phyloP scores from a whole-genome alignment of 1,140 invertebrate species.

The Heliconius congener region DNA sequence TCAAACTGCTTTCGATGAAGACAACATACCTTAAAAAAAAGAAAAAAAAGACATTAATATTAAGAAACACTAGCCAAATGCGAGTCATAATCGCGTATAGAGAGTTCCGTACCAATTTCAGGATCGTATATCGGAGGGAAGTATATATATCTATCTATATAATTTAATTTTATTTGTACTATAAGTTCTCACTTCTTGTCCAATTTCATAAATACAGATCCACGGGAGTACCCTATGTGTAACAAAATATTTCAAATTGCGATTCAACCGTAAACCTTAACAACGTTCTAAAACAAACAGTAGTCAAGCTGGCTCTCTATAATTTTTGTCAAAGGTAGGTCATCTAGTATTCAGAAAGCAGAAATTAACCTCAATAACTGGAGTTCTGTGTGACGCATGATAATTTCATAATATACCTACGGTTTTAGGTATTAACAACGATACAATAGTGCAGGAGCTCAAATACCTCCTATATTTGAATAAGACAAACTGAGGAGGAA shows the following conservation, averaged over 20 bases:
- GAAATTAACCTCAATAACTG: slow-evolving; percentile 34
- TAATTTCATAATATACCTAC: slow-evolving; percentile 18
- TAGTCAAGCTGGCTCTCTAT: neutral
- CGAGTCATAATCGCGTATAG: too few relatives aligned
- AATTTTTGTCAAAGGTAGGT: slow-evolving; percentile 29
- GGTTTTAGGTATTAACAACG: neutral
- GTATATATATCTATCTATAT: too few relatives aligned
- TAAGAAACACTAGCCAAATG: neutral
- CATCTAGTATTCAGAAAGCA: slow-evolving; percentile 33
- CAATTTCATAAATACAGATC: too few relatives aligned
- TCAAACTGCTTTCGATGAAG: neutral
- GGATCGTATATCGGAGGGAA: too few relatives aligned
- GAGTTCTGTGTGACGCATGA: slow-evolving; percentile 15
- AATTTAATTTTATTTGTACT: too few relatives aligned
- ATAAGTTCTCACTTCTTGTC: too few relatives aligned
- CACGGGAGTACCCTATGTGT: too few relatives aligned
- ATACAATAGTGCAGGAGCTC: neutral
- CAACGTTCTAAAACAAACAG: neutral
- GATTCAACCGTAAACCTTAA: neutral
- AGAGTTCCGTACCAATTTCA: too few relatives aligned
- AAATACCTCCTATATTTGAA: neutral
- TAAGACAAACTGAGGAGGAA: neutral
- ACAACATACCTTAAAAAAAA: neutral
- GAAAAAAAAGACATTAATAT: neutral
- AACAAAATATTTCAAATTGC: neutral